Evolutionary conservation across 1,140 invertebrate species (phyloP).

Genomic region (Plutomurus gul): DNA sequence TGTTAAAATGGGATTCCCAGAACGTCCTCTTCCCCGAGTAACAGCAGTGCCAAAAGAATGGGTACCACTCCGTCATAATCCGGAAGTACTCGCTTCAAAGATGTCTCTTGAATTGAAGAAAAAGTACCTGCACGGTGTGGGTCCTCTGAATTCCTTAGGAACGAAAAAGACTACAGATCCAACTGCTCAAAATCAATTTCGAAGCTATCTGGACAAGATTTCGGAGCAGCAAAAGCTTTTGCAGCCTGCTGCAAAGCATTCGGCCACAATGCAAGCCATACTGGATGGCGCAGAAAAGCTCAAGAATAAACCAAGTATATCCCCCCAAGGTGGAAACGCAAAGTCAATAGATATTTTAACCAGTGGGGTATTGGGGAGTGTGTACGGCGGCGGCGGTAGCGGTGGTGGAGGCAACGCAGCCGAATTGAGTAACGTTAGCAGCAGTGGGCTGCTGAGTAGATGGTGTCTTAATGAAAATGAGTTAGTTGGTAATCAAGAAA

Average conservation of each 20-base stretch:
- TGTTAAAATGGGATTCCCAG: constrained; percentile 34
- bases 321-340: not conserved
- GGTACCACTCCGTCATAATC: constrained; percentile 37
- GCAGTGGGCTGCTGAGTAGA: not conserved
- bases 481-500: constrained; percentile 43
- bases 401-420: not conserved
- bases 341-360: not conserved
- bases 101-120: constrained; percentile 82
- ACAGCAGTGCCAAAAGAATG: constrained; percentile 51
- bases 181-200: constrained; percentile 73
- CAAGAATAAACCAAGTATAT: constrained; percentile 41
- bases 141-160: not conserved
- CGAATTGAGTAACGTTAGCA: not conserved
- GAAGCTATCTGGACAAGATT: constrained; percentile 80
- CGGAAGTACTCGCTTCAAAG: constrained; percentile 82
- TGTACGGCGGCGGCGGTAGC: not conserved
- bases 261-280: constrained; percentile 75
- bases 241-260: constrained; percentile 76
- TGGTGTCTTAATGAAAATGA: constrained; percentile 45
- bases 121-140: constrained; percentile 69
- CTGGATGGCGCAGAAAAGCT: constrained; percentile 63
- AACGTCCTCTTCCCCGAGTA: constrained; percentile 39
- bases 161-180: constrained; percentile 35
- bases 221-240: constrained; percentile 86
- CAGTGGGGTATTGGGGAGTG: not conserved